Evolutionary conservation across 2,888 invertebrate genomes (phyloP).

Genomic region (Polylopha cassiicola): DNA sequence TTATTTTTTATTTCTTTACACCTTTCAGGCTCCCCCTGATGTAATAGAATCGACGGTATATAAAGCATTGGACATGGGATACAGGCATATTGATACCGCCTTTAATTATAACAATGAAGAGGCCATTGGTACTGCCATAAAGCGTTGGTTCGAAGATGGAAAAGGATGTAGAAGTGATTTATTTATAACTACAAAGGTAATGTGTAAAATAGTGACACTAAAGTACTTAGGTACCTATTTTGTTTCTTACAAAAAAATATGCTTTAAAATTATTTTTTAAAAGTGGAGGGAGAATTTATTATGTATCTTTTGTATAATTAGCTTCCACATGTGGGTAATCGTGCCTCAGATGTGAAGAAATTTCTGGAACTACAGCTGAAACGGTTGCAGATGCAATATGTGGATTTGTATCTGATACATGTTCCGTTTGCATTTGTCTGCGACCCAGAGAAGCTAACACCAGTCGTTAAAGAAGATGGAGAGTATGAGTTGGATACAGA

Average conservation of each 20-base stretch:
- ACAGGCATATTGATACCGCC: constrained; percentile 88
- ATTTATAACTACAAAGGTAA: constrained; percentile 89
- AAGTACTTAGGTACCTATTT: no score
- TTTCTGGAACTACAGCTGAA: constrained; percentile 81
- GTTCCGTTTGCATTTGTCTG: constrained; percentile 82
- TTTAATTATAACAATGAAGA: constrained; percentile 88
- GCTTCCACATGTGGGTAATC: constrained; percentile 83
- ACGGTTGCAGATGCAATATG: constrained; percentile 80
- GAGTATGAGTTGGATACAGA: constrained; percentile 77
- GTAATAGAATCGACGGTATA: constrained; percentile 80
- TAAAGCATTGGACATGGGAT: constrained; percentile 82
- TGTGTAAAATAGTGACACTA: no score
- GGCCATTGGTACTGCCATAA: constrained; percentile 82
- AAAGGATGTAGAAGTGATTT: constrained; percentile 82
- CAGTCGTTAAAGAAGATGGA: constrained; percentile 77
- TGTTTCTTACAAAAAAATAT: no score
- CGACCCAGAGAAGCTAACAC: constrained; percentile 72
- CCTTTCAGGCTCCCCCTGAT: constrained; percentile 77
- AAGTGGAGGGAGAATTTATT: no score
- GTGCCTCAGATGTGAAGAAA: constrained; percentile 80
- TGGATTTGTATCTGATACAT: constrained; percentile 88
- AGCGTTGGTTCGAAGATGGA: constrained; percentile 80
- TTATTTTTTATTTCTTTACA: constrained; percentile 20
- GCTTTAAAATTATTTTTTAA: no score
- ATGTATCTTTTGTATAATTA: no score